A percentile compares a stretch with the other conserved stretches of the same genome.
Conservation (phyloP, 2,797 vertebrate genomes). For the Rousettus madagascariensis region DNA sequence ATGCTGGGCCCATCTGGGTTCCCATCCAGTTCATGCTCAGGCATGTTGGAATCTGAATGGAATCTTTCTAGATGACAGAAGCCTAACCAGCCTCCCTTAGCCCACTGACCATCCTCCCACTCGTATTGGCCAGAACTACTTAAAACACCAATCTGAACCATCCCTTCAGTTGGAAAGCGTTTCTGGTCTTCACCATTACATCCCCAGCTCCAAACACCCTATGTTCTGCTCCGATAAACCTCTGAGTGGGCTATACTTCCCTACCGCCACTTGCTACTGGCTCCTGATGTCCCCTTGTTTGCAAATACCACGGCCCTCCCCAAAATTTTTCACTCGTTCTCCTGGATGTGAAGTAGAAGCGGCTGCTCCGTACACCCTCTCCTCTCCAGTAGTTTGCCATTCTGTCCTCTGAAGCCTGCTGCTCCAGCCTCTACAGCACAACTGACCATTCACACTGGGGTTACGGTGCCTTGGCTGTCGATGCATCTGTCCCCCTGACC, state of each 20-base stretch:
- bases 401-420: neutral
- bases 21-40: neutral
- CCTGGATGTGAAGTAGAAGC: neutral
- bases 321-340: neutral
- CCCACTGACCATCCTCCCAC: too few relatives aligned
- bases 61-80: neutral
- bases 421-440: rapidly evolving
- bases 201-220: neutral
- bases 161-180: neutral
- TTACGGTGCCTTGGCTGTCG: neutral
- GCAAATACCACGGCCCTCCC: neutral
- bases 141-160: neutral
- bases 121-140: neutral
- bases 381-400: neutral
- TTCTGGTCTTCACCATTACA: neutral
- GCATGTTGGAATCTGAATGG: neutral
- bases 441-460: neutral
- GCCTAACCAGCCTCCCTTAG: neutral
- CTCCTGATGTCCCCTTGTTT: neutral
- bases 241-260: neutral
- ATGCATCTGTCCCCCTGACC: rapidly evolving
- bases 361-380: neutral
- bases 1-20: neutral
- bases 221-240: neutral
- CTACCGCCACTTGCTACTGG: rapidly evolving